A percentile compares a stretch with the other conserved stretches of the same genome.
These are phyloP conservation scores for Aplochiton taeniatus DNA, from an alignment of 2,797 vertebrate genomes.

Conservation along the genomic window DNA sequence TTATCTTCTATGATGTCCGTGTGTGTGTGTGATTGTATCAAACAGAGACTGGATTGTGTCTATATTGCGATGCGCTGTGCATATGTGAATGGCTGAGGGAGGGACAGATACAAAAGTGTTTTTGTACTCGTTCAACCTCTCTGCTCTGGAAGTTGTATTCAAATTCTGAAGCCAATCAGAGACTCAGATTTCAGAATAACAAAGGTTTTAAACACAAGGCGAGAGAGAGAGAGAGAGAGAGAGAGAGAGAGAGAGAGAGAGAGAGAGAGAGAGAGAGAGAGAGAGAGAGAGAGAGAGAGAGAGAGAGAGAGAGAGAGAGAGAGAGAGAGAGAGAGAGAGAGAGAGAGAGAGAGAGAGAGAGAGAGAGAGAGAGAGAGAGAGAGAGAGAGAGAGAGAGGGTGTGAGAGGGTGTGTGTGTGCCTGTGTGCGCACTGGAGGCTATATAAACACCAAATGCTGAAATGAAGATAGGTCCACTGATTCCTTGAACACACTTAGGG, in stretches of 20 bases:
- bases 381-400: conserved; percentile 19
- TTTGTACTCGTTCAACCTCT: not conserved
- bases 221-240: conserved; percentile 1
- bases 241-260: conserved; percentile 14
- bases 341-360: conserved; percentile 22
- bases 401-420: not conserved
- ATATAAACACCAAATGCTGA: conserved; percentile 12
- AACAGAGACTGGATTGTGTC: conserved; percentile 36
- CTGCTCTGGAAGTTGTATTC: not conserved
- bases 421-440: conserved; percentile 1
- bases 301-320: conserved; percentile 21
- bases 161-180: conserved; percentile 39
- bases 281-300: conserved; percentile 22
- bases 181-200: conserved; percentile 14
- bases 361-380: conserved; percentile 21
- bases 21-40: not conserved
- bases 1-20: conserved; percentile 6
- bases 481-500: too few species aligned
- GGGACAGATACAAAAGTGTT: conserved; percentile 10
- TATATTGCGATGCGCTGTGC: not conserved
- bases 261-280: conserved; percentile 23
- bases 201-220: conserved; percentile 22
- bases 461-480: too few species aligned
- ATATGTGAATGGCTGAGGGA: not conserved
- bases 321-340: conserved; percentile 23